phyloP scores from a whole-genome alignment of 2,888 invertebrate species.

The Acanthoscelides obtectus region DNA sequence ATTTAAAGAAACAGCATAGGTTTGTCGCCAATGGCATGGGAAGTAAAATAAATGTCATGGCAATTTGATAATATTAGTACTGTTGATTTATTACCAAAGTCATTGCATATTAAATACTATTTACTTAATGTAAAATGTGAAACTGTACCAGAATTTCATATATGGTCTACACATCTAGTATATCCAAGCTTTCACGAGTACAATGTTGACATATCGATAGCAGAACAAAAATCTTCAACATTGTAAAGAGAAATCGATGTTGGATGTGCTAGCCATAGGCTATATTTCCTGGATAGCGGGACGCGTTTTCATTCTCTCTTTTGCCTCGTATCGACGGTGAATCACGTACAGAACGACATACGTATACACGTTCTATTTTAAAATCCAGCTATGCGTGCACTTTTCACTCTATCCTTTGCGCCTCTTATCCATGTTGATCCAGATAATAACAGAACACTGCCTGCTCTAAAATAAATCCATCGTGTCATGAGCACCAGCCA shows the following conservation, averaged over 20 bases:
- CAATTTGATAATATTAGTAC: too few relatives aligned
- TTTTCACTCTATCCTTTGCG: not conserved
- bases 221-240: not conserved
- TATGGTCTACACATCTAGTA: too few relatives aligned
- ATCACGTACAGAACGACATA: not conserved
- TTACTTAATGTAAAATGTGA: too few relatives aligned
- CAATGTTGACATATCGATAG: not conserved
- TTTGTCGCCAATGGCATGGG: too few relatives aligned
- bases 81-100: too few relatives aligned
- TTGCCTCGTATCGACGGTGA: not conserved
- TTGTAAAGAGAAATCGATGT: not conserved
- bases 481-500: not conserved
- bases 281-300: not conserved
- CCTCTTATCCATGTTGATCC: not conserved
- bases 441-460: not conserved
- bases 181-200: too few relatives aligned
- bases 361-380: not conserved
- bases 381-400: not conserved
- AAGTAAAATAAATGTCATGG: too few relatives aligned
- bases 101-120: too few relatives aligned
- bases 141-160: too few relatives aligned
- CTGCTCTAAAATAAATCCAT: not conserved
- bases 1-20: too few relatives aligned
- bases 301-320: not conserved
- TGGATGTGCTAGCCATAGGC: not conserved